A percentile compares a stretch with the other conserved stretches of the same genome.
These are phyloP conservation scores for Champsocephalus gunnari DNA, from an alignment of 2,797 vertebrate genomes.

Conservation along the genomic window DNA sequence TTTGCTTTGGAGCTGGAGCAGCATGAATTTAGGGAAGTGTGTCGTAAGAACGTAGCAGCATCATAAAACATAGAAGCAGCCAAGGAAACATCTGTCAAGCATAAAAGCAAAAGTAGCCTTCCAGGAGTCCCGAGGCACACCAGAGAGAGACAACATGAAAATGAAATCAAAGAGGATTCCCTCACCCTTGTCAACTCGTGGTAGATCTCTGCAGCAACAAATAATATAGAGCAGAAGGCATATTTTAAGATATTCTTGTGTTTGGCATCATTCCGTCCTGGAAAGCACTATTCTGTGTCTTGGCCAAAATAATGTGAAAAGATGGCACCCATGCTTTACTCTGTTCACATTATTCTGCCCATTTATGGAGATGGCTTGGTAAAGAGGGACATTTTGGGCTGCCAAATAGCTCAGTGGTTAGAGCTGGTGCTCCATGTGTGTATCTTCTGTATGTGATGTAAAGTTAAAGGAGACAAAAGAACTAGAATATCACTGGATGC, in stretches of 20 bases:
- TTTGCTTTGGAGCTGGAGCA: background rate
- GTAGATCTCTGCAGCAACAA: background rate
- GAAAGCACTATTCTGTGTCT: background rate
- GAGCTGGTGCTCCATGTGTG: too few relatives aligned
- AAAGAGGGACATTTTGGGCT: too few relatives aligned
- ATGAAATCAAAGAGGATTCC: conserved; percentile 12
- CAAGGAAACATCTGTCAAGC: conserved; percentile 24
- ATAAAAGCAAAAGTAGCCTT: conserved; percentile 22
- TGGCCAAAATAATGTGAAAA: background rate
- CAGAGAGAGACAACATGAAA: background rate
- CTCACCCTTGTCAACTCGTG: conserved; percentile 6
- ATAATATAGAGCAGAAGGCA: background rate
- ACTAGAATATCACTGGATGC: background rate
- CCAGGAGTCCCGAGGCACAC: conserved; percentile 9
- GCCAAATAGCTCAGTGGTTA: too few relatives aligned
- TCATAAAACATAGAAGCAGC: conserved; percentile 25
- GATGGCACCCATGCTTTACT: too few relatives aligned
- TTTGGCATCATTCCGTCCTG: background rate
- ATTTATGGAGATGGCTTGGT: too few relatives aligned
- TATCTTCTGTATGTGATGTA: too few relatives aligned
- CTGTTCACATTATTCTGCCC: too few relatives aligned
- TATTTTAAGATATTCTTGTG: too few relatives aligned
- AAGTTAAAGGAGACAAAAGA: background rate
- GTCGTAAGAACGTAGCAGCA: background rate
- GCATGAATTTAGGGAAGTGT: conserved; percentile 6